Conservation (phyloP, 2,113 vertebrate genomes). For the Entosphenus tridentatus region DNA sequence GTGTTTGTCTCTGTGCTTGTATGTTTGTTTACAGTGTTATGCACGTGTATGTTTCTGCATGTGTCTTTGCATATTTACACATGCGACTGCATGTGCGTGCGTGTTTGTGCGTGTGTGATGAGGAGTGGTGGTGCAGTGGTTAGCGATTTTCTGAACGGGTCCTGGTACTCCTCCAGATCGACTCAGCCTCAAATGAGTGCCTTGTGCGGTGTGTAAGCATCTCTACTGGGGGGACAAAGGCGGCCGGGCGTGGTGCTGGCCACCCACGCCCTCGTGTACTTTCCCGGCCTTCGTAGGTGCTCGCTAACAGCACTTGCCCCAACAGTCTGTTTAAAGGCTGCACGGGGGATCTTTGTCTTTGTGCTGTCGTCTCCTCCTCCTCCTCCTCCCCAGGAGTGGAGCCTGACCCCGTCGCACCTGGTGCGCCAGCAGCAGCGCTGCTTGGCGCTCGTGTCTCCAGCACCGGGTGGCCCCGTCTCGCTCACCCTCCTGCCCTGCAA, state of each 20-base stretch:
- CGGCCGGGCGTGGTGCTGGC: no score
- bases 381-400: constrained; percentile 43
- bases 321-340: constrained; percentile 6
- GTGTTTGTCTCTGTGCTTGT: background rate
- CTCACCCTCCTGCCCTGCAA: constrained; percentile 59
- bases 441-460: constrained; percentile 47
- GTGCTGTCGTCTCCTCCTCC: background rate
- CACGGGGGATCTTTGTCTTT: background rate
- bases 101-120: background rate
- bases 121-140: no score
- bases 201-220: no score
- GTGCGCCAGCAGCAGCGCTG: constrained; percentile 78
- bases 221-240: no score
- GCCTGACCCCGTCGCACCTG: constrained; percentile 44
- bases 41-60: background rate
- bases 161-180: no score
- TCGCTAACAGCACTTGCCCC: constrained; percentile 7
- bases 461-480: constrained; percentile 34
- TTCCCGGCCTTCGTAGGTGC: no score
- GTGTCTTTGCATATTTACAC: background rate
- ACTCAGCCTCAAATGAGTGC: no score
- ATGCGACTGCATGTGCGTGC: background rate
- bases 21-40: background rate
- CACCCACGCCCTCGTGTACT: no score
- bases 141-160: no score